Evolutionary conservation across 2,888 invertebrate genomes (phyloP), one percentile per base, ranked within the genome.

Genomic region (Monochamus alternatus): DNA sequence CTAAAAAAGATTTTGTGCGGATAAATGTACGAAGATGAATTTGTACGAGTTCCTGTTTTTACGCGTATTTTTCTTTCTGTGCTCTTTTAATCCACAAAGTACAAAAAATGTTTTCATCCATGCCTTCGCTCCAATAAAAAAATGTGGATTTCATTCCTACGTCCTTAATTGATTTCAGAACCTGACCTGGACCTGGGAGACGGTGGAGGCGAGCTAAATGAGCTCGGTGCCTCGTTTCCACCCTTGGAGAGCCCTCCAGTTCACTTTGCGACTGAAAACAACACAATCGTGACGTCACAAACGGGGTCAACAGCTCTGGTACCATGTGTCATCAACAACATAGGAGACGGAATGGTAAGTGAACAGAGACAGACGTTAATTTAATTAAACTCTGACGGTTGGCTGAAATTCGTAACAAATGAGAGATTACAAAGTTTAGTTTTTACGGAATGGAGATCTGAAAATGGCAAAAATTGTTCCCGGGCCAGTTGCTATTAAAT

Each of bases 261-360:
- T 89, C 94, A 93, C 88, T 96, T 96, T 86, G 94, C 93, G 68
- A 96, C 96, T 5, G 94, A 95, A 86, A 96, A 96, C 87, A 95
- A 94, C 79, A 95, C 95, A 0, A 89, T 93, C 63, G 92, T 96
- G 87, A 94, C 94, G 79, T 95, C 96, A 83, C 96, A 96, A 90
- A 95, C 94, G 62, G 96, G 96, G 14, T 95, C 95, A 76, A 95
- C 95, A 0, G 96, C 96, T 3, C 91, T 95, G 75, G 91, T 96
- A 79, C 96, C 96, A 1, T 96, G 96, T 88, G 92, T 95, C 79
- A 95, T 96, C 80, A 94, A 94, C 87, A 95, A 95, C 87, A 94
- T 96, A 83, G 96, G 96, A 69, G 96, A 96, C 88, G 96, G 96
- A 84, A 94, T 95, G 92, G 96, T 96, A 89, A 95, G 95, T 93